These are phyloP conservation scores for Dipodomys merriami DNA, from an alignment of 2,113 vertebrate species.

Conservation along the genomic window DNA sequence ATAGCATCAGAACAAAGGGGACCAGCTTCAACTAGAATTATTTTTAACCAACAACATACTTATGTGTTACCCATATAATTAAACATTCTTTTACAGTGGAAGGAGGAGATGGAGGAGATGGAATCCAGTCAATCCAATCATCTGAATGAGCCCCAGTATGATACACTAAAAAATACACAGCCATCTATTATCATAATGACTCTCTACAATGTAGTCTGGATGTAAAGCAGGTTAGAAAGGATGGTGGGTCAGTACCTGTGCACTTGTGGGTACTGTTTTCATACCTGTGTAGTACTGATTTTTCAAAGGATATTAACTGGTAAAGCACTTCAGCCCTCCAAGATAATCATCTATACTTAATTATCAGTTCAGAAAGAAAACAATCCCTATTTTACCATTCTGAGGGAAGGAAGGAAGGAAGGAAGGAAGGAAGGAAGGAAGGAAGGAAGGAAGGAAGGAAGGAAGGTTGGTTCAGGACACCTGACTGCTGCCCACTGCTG, in stretches of 20 bases:
- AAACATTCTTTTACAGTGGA: neutral
- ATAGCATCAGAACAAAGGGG: slow-evolving; percentile 52
- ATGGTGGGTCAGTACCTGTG: neutral
- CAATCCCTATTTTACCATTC: neutral
- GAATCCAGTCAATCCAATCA: neutral
- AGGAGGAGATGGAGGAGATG: neutral
- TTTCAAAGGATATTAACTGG: slow-evolving; percentile 1
- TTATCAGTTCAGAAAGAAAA: slow-evolving; percentile 22
- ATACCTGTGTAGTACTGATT: neutral
- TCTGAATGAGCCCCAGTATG: neutral
- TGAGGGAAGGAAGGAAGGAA: neutral
- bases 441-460: neutral
- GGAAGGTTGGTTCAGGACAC: slow-evolving; percentile 55
- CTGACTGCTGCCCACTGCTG: neutral
- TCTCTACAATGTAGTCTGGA: neutral
- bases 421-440: neutral
- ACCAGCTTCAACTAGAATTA: neutral
- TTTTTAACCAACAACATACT: slow-evolving; percentile 1
- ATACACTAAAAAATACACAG: neutral
- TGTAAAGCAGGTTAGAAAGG: neutral
- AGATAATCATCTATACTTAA: neutral
- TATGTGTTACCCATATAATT: neutral
- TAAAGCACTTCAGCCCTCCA: neutral
- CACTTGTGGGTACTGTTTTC: neutral
- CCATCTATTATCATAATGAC: neutral